Evolutionary conservation across 2,797 vertebrate genomes (phyloP), one percentile per base, ranked within the genome.

Genomic region (Acanthurus leucopareius): DNA sequence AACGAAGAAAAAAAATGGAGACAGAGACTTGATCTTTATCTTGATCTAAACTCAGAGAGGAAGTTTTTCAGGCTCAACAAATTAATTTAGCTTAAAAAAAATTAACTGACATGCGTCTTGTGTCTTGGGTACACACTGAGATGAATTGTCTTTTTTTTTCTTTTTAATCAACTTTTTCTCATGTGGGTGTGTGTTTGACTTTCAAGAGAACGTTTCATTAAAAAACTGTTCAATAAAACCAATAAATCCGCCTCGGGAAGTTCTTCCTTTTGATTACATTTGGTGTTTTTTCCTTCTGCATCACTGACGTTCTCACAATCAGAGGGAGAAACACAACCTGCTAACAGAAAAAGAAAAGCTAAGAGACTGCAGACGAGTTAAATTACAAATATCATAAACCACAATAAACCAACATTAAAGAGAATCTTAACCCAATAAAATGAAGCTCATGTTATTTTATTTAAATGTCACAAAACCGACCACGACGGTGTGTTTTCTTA

Each of bases 41-140:
- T 28, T 14, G 56, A 58, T 78, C 56, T 59, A 56, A 56, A 80
- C 9, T 77, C 51, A 72, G 11, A 64, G 22, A 13, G 58, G n/a
- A 59, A 7, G 17, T 73, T 51, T 44, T 22, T 40, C n/a, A 32
- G 28, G 35, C 52, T 51, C 19, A 40, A 66, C 17, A 66, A 71
- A 69, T 77, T 28, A 62, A 56, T 73, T 58, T 25, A 35, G 17
- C 59, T 51, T 16, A 10, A 63, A 72, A 60, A 61, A 68, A 56
- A 61, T 32, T 5, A 62, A 74, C 53, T 72, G 32, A 65, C 51
- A 16, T 22, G 25, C 69, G 42, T 54, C 19, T 66, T 42, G 14
- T 35, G 22, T 58, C 28, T 48, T 17, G 4, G 4, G 8, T 28
- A 69, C 48, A 69, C 5, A 14, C 17, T 40, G n/a, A 58, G 35